Conservation (phyloP, 2,113 vertebrate species). For the Chloropsis cyanopogon region DNA sequence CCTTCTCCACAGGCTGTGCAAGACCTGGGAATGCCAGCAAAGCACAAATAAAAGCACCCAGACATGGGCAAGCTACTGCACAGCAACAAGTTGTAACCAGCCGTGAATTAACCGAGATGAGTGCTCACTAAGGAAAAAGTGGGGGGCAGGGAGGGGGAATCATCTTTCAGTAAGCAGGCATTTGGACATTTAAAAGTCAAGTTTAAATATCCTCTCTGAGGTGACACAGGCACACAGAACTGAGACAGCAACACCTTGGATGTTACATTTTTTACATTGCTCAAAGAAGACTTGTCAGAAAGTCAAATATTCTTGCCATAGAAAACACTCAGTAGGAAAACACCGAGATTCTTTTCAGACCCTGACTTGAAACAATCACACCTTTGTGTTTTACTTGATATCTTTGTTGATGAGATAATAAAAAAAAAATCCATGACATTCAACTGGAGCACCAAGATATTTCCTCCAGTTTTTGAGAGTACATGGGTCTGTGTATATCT, state of each 20-base stretch:
- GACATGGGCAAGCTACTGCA: background rate
- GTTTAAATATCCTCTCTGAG: background rate
- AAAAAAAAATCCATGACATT: background rate
- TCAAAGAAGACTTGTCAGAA: background rate
- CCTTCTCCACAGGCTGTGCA: background rate
- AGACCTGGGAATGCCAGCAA: background rate
- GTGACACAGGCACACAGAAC: background rate
- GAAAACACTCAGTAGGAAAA: background rate
- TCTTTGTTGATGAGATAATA: background rate
- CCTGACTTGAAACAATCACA: background rate
- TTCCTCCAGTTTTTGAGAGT: background rate
- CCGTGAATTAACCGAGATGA: accelerated
- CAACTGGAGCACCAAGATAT: background rate
- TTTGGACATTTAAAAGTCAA: background rate
- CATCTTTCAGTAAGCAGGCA: background rate
- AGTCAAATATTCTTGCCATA: background rate
- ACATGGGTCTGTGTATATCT: background rate
- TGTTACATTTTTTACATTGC: background rate
- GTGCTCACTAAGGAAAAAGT: background rate
- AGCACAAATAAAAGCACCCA: background rate
- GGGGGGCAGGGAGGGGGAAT: background rate
- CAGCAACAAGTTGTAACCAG: background rate
- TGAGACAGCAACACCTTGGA: background rate
- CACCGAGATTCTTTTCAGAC: background rate
- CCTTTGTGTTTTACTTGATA: background rate